Evolutionary conservation across 2,113 vertebrate genomes (phyloP), one percentile per base, ranked within the genome.

Genomic region (Misgurnus anguillicaudatus): DNA sequence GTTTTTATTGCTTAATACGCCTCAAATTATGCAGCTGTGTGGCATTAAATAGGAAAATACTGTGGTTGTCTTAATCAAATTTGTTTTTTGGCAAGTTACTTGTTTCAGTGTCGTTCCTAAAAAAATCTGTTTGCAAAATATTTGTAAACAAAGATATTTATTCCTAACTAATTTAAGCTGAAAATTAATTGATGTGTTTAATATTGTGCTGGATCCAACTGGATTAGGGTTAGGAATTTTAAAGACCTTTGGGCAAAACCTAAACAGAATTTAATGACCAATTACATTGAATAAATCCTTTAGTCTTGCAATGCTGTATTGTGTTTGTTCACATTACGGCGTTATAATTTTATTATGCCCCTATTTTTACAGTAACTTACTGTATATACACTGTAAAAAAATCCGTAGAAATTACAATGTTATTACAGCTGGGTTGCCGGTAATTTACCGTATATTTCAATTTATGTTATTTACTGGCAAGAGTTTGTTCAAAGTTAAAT

Each of bases 21-120:
- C 7, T 88, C 31, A 42, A 86, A 89, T 48, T 84, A 85, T 86
- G 87, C 88, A 92, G 89, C 87, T 91, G 89, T 91, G 87, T 81
- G 60, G 87, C 51, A 38, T 70, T 47, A 60, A 60, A 78, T 57
- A 57, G 60, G 21, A 41, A 78, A n/a, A 38, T 3, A 24, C 85
- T 78, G 24, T 31, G 24, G 24, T 31, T 31, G 24, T 31, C 24
- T 31, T 31, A 31, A 31, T 31, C 24, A 31, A 31, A 31, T 71
- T 11, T 0, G 42, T 9, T 45, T 45, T 9, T 66, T 66, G n/a
- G n/a, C 39, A 66, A 19, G 65, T 47, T 47, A 21, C 45, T 47
- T 1, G 7, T 9, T 45, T 38, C 47, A n/a, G 14, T 16, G 31
- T 53, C 45, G 17, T 38, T 38, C 4, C 2, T 5, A 11, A 39